Evolutionary conservation across 1,140 invertebrate species (phyloP).

Genomic region (Drosophila orosa): DNA sequence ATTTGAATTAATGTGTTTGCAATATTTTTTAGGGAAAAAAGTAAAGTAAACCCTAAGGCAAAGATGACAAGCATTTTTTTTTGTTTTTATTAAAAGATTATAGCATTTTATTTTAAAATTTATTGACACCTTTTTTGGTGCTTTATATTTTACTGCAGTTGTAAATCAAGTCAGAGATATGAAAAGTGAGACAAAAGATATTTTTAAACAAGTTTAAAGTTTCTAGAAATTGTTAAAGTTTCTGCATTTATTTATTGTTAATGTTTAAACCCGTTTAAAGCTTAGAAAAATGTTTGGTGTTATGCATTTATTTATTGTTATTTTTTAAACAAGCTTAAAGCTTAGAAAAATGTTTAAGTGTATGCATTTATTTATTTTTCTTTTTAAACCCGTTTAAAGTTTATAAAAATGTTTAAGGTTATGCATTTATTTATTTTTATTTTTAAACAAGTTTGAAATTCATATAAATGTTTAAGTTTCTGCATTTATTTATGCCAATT

Average conservation of each 20-base stretch:
- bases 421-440: no score
- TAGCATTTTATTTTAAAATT: conserved; percentile 3
- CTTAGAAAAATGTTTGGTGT: no score
- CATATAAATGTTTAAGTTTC: neutral
- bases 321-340: no score
- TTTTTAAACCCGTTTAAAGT: neutral
- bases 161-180: neutral
- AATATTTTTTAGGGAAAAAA: neutral
- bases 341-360: no score
- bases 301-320: no score
- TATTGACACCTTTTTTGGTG: neutral
- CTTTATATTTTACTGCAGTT: neutral
- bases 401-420: no score
- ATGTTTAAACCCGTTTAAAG: no score
- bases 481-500: neutral
- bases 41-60: neutral
- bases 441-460: neutral
- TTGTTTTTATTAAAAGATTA: conserved; percentile 2
- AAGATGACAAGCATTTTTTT: neutral
- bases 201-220: neutral
- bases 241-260: neutral
- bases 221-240: neutral
- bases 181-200: no score
- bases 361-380: no score
- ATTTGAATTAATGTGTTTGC: neutral